These are phyloP conservation scores for Campoplex capitator DNA, from an alignment of 2,888 invertebrate species.

Conservation along the genomic window DNA sequence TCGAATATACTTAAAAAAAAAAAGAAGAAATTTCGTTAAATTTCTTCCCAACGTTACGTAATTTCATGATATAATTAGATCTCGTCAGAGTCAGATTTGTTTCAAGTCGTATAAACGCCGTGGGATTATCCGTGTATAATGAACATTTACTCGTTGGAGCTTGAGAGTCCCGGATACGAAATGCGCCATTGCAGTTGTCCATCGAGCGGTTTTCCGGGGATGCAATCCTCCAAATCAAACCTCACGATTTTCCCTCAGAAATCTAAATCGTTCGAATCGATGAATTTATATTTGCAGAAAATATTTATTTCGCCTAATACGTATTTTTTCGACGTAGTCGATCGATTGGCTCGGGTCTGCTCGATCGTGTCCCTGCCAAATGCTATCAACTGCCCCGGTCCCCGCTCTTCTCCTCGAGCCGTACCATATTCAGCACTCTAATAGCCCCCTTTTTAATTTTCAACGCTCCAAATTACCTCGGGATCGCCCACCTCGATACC, in stretches of 20 bases:
- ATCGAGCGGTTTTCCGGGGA: background rate
- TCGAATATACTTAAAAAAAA: too few relatives aligned
- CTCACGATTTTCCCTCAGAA: background rate
- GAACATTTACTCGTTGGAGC: background rate
- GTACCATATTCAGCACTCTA: too few relatives aligned
- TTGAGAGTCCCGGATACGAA: conserved; percentile 39
- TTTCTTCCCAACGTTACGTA: background rate
- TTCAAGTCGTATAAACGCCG: background rate
- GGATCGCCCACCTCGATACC: too few relatives aligned
- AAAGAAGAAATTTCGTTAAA: background rate
- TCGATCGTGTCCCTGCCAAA: too few relatives aligned
- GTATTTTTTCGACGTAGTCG: too few relatives aligned
- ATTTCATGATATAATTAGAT: background rate
- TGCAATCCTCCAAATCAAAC: background rate
- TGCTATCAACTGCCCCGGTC: too few relatives aligned
- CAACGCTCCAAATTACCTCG: too few relatives aligned
- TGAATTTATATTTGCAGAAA: too few relatives aligned
- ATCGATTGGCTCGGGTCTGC: too few relatives aligned
- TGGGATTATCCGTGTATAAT: background rate
- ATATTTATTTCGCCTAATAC: too few relatives aligned
- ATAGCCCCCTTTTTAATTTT: too few relatives aligned
- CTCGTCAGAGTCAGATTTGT: background rate
- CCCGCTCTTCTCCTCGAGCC: too few relatives aligned
- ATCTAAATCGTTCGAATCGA: background rate
- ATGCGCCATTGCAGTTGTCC: conserved; percentile 55